Conservation (phyloP, 2,797 vertebrate species). For the Thaleichthys pacificus region DNA sequence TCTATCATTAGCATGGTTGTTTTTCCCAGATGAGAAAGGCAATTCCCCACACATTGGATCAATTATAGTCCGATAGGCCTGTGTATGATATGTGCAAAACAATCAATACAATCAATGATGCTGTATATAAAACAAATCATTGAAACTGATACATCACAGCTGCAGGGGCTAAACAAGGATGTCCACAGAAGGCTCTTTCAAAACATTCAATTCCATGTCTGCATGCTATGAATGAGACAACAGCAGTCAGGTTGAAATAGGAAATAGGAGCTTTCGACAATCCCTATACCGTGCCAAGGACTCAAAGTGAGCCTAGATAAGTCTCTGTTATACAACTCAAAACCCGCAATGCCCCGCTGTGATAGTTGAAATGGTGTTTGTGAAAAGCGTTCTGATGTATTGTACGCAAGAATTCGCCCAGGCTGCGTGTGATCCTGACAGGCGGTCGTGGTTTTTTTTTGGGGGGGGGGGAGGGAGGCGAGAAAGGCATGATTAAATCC, state of each 20-base stretch:
- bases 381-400: slow-evolving; percentile 24
- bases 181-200: neutral
- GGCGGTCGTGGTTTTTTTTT: slow-evolving; percentile 14
- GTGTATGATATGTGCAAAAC: slow-evolving; percentile 4
- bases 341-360: slow-evolving; percentile 28
- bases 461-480: slow-evolving; percentile 27
- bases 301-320: slow-evolving; percentile 26
- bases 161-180: neutral
- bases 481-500: slow-evolving; percentile 48
- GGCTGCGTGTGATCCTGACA: slow-evolving; percentile 39
- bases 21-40: neutral
- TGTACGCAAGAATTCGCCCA: slow-evolving; percentile 38
- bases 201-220: neutral
- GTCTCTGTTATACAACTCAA: slow-evolving; percentile 30
- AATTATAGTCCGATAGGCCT: slow-evolving; percentile 3
- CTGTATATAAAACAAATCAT: slow-evolving; percentile 2
- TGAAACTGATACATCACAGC: neutral
- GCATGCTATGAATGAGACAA: neutral
- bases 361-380: slow-evolving; percentile 35
- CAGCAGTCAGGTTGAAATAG: too few relatives aligned
- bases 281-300: slow-evolving; percentile 3
- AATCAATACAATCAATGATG: slow-evolving; percentile 6
- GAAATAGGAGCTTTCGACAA: too few relatives aligned
- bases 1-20: slow-evolving; percentile 4
- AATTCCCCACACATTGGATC: neutral